phyloP scores from a whole-genome alignment of 2,888 invertebrate species.

The Osmoderma eremita region DNA sequence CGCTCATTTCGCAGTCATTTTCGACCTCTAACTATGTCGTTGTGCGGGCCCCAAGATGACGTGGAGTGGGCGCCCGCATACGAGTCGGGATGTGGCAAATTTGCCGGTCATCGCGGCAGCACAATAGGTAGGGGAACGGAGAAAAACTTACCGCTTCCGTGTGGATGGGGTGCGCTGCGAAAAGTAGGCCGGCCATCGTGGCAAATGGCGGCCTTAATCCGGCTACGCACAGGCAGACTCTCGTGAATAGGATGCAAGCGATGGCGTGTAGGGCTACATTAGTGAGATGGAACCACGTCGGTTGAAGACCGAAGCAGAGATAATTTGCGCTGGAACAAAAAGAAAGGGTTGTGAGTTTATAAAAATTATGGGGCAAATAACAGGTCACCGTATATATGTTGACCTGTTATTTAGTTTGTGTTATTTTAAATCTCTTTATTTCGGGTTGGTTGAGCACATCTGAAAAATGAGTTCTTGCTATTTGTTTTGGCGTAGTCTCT shows the following conservation, averaged over 20 bases:
- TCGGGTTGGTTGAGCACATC: too few relatives aligned
- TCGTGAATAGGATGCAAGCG: conserved; percentile 78
- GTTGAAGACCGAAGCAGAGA: conserved; percentile 74
- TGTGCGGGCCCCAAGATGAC: not conserved
- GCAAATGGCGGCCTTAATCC: conserved; percentile 76
- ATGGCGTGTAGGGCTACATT: conserved; percentile 81
- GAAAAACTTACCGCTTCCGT: conserved; percentile 84
- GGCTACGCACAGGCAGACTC: conserved; percentile 74
- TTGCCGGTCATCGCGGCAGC: conserved; percentile 6
- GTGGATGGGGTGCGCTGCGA: conserved; percentile 88
- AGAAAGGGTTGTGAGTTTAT: conserved; percentile 9
- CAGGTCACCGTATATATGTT: too few relatives aligned
- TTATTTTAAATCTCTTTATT: too few relatives aligned
- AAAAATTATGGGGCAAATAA: not conserved
- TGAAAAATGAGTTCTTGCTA: too few relatives aligned
- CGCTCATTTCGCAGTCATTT: conserved; percentile 21
- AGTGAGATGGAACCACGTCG: conserved; percentile 82
- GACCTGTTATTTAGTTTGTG: too few relatives aligned
- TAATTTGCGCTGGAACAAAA: conserved; percentile 76
- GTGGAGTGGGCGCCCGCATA: not conserved
- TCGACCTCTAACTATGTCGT: conserved; percentile 18
- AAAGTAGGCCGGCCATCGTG: conserved; percentile 77
- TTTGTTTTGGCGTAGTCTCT: too few relatives aligned
- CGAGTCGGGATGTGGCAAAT: not conserved
- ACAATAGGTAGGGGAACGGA: conserved; percentile 6